Conservation (phyloP, 2,797 vertebrate species). For the Eurystomus glaucurus region DNA sequence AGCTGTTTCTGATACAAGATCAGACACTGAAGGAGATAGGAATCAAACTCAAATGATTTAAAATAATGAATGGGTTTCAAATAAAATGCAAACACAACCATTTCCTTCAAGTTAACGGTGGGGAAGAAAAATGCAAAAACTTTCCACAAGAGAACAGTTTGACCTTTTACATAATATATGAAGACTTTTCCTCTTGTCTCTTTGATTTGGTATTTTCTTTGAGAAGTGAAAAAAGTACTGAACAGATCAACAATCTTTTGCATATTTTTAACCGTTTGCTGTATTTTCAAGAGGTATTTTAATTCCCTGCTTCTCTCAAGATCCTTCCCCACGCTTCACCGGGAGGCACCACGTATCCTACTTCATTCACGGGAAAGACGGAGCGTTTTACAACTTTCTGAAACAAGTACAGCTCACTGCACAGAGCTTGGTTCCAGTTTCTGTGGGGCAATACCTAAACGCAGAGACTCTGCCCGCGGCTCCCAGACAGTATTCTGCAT, state of each 20-base stretch:
- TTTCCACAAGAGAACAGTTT: background rate
- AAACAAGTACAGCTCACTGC: background rate
- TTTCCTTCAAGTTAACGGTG: background rate
- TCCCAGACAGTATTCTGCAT: background rate
- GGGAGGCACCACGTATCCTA: background rate
- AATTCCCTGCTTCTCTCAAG: background rate
- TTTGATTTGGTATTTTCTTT: background rate
- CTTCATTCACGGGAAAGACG: background rate
- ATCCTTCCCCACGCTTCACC: background rate
- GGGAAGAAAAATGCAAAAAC: constrained; percentile 15
- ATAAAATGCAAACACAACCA: constrained; percentile 13
- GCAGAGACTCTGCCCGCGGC: background rate
- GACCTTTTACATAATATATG: background rate
- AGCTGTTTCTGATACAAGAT: constrained; percentile 52
- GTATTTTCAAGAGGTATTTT: background rate
- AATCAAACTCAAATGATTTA: constrained; percentile 12
- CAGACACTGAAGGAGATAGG: background rate
- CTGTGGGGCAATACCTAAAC: background rate
- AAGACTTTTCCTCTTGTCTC: background rate
- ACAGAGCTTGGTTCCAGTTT: background rate
- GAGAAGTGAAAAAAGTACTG: background rate
- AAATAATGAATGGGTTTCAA: constrained; percentile 49
- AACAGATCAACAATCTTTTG: background rate
- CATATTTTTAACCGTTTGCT: background rate
- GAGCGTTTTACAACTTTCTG: background rate